These are phyloP conservation scores for Oreochromis grahami DNA, from an alignment of 2,797 vertebrate species.

Conservation along the genomic window DNA sequence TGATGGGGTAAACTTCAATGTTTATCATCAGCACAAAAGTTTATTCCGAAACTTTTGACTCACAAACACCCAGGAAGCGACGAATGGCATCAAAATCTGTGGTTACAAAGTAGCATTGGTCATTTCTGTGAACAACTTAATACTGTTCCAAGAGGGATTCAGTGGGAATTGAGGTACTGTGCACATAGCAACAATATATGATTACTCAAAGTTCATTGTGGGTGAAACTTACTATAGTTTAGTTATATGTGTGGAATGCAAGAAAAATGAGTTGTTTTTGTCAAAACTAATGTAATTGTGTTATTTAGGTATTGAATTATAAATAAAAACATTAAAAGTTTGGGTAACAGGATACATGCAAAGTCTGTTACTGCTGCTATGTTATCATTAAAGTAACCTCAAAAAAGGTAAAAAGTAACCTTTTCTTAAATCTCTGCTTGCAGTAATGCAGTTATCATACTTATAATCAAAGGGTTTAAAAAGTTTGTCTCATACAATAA, in stretches of 20 bases:
- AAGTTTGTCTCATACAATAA: background rate
- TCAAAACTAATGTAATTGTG: background rate
- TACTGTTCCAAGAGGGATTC: background rate
- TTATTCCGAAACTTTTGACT: slow-evolving; percentile 4
- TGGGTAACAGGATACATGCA: background rate
- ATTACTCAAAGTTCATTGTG: background rate
- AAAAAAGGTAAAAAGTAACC: background rate
- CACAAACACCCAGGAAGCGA: background rate
- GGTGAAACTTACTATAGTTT: background rate
- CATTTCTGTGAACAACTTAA: background rate
- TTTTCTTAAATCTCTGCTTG: background rate
- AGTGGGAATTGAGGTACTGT: background rate
- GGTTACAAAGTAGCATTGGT: background rate
- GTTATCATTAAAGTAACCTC: background rate
- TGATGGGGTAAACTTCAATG: background rate
- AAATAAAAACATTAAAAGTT: background rate
- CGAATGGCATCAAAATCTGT: background rate
- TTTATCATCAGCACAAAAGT: background rate
- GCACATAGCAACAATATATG: background rate
- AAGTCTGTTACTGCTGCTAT: background rate
- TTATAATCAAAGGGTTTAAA: background rate
- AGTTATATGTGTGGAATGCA: background rate
- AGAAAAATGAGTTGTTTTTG: background rate
- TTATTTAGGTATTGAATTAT: background rate
- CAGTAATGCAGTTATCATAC: background rate